Percentiles rank a stretch among this genome's conserved stretches.
Conservation (phyloP, 2,888 invertebrate species). For the Acrocyrtus sp. region DNA sequence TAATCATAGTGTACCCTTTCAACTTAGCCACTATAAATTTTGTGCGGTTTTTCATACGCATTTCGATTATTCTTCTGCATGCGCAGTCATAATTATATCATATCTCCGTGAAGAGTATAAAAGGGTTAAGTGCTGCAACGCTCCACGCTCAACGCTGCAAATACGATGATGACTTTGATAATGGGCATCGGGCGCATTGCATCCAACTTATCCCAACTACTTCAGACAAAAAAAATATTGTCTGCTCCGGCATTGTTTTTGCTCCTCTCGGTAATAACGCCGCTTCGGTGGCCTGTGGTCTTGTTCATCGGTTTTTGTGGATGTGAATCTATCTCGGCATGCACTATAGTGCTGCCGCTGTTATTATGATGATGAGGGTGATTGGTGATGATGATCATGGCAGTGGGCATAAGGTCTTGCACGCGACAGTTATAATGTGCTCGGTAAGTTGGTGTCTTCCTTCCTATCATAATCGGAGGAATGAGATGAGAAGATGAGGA, state of each 20-base stretch:
- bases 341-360: conserved; percentile 2
- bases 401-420: conserved; percentile 61
- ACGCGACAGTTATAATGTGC: conserved; percentile 55
- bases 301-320: not conserved
- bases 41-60: conserved; percentile 10
- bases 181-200: not conserved
- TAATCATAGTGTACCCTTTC: conserved; percentile 27
- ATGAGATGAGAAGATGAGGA: conserved; percentile 37
- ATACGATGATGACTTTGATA: not conserved
- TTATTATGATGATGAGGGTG: conserved; percentile 25
- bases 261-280: not conserved
- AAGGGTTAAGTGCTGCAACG: conserved; percentile 50
- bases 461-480: conserved; percentile 4
- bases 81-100: conserved; percentile 35
- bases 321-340: conserved; percentile 26
- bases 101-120: not conserved
- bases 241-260: no score
- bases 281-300: conserved; percentile 27
- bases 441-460: not conserved
- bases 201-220: not conserved
- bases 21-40: not conserved
- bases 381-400: conserved; percentile 26
- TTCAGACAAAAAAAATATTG: no score
- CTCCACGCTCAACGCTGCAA: not conserved
- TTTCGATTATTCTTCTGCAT: conserved; percentile 22